Evolutionary conservation across 2,888 invertebrate species (phyloP).

Genomic region (Ferrisia virgata): DNA sequence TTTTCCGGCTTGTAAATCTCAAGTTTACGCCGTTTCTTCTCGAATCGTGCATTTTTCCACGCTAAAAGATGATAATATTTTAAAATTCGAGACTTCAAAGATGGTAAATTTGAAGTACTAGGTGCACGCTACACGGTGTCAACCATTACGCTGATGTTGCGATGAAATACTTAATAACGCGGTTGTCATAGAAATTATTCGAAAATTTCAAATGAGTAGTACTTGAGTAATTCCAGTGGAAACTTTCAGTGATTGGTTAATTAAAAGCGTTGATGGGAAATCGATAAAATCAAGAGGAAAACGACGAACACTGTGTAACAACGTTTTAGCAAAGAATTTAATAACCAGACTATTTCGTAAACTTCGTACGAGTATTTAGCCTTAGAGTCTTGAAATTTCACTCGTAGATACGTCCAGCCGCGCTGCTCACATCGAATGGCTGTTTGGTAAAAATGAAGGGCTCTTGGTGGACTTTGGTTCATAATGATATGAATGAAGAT

Average conservation of each 20-base stretch:
- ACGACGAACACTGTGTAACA: background rate
- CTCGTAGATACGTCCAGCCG: background rate
- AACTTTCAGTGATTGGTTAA: conserved; percentile 1
- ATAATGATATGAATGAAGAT: no score
- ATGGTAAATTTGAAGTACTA: background rate
- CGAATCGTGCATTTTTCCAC: no score
- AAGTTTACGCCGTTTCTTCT: no score
- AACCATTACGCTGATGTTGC: background rate
- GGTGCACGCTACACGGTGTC: background rate
- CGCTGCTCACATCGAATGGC: no score
- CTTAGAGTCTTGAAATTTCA: background rate
- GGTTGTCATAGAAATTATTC: background rate
- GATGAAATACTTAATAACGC: background rate
- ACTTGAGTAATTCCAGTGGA: background rate
- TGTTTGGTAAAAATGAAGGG: no score
- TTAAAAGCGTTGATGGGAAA: background rate
- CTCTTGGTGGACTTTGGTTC: no score
- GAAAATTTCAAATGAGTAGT: background rate
- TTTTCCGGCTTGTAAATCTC: no score
- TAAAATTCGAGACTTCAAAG: background rate
- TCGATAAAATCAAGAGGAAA: background rate
- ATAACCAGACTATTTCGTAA: background rate
- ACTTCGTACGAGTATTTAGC: background rate
- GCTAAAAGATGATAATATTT: no score
- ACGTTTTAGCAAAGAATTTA: background rate